Percentiles rank a stretch among this genome's conserved stretches.
These are phyloP conservation scores for Echiichthys vipera DNA, from an alignment of 2,797 vertebrate species.

Conservation along the genomic window DNA sequence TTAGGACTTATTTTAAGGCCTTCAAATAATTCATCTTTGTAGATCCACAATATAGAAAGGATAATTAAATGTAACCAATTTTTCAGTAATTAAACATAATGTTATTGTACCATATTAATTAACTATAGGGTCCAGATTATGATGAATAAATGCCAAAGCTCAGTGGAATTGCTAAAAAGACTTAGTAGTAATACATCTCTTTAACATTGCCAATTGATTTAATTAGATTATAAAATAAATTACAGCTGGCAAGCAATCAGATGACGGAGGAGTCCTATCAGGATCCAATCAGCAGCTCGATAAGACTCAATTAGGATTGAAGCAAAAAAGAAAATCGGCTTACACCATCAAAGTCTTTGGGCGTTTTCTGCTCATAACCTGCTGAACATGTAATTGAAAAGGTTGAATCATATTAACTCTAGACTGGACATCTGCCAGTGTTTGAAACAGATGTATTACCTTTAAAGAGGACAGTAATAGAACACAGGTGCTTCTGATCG, in stretches of 20 bases:
- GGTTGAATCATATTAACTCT: constrained; percentile 38
- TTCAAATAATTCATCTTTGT: constrained; percentile 33
- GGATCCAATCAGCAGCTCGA: constrained; percentile 72
- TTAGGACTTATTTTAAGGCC: constrained; percentile 19
- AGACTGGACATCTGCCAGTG: constrained; percentile 18
- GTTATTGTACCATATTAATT: constrained; percentile 50
- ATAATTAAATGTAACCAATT: constrained; percentile 44
- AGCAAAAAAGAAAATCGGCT: constrained; percentile 71
- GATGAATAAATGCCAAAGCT: constrained; percentile 50
- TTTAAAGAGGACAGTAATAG: not conserved
- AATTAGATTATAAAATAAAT: constrained; percentile 72
- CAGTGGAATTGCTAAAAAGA: constrained; percentile 45
- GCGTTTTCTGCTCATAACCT: constrained; percentile 48
- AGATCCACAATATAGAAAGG: constrained; percentile 38
- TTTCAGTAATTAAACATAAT: constrained; percentile 47
- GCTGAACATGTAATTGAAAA: constrained; percentile 54
- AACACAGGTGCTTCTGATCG: not conserved
- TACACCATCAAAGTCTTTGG: constrained; percentile 52
- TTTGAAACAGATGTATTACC: not conserved
- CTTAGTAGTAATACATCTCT: constrained; percentile 62
- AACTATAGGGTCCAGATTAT: constrained; percentile 59
- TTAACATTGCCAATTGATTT: constrained; percentile 65
- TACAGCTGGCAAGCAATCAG: constrained; percentile 65
- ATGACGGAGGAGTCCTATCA: constrained; percentile 65
- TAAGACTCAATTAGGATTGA: constrained; percentile 74